These are phyloP conservation scores for Psittacara wagleri DNA, from an alignment of 2,113 vertebrate species.

Conservation along the genomic window DNA sequence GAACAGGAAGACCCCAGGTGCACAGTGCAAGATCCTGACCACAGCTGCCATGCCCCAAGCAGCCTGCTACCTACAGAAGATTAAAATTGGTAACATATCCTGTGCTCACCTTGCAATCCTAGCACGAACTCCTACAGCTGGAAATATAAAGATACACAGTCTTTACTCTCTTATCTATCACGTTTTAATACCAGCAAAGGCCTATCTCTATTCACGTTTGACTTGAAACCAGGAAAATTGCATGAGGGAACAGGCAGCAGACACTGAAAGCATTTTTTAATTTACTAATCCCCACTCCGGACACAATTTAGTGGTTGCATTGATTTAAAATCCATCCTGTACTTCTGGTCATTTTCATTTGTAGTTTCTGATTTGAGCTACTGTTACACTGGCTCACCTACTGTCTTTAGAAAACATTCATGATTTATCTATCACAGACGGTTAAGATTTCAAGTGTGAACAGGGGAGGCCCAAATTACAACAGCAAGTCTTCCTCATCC, in stretches of 20 bases:
- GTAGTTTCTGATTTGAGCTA: neutral
- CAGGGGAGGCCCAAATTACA: rapidly evolving
- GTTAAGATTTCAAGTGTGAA: neutral
- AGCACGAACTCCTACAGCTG: neutral
- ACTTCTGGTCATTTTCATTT: neutral
- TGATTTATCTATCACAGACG: neutral
- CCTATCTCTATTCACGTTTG: neutral
- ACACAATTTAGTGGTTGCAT: neutral
- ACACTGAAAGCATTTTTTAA: neutral
- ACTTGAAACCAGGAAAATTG: neutral
- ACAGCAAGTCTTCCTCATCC: neutral
- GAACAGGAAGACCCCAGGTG: neutral
- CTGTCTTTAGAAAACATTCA: neutral
- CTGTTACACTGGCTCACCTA: neutral
- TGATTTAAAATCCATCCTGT: neutral
- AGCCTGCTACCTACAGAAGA: neutral
- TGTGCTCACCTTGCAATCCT: neutral
- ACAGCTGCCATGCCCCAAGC: neutral
- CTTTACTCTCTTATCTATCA: neutral
- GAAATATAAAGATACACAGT: neutral
- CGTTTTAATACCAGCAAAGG: neutral
- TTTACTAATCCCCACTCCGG: neutral
- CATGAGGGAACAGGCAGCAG: neutral
- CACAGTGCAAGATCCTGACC: neutral
- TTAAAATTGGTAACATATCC: neutral